phyloP scores from a whole-genome alignment of 1,140 invertebrate species.

The Drosophila pruinosa region DNA sequence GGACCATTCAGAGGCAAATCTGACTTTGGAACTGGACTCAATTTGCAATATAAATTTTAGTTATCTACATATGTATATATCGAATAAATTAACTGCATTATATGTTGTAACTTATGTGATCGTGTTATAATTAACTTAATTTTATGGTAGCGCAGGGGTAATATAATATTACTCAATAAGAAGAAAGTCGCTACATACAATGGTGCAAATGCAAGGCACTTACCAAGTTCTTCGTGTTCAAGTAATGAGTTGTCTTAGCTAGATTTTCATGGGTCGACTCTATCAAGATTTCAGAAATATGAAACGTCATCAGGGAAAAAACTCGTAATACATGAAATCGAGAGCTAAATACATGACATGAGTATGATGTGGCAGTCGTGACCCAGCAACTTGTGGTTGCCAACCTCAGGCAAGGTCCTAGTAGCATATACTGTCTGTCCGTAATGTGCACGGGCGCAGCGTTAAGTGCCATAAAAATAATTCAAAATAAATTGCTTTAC shows the following conservation, averaged over 20 bases:
- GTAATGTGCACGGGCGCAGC: constrained; percentile 39
- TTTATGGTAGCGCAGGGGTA: too few species aligned
- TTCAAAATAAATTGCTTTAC: constrained; percentile 82
- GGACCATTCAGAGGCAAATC: constrained; percentile 55
- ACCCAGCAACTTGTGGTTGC: constrained; percentile 32
- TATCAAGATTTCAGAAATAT: background rate
- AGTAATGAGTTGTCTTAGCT: background rate
- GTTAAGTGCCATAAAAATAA: constrained; percentile 82
- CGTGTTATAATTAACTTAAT: too few species aligned
- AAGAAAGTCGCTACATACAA: too few species aligned
- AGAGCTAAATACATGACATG: background rate
- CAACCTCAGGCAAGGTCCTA: constrained; percentile 8
- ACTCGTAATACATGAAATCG: background rate
- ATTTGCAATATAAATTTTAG: constrained; percentile 54
- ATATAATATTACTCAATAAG: too few species aligned
- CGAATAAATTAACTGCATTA: too few species aligned
- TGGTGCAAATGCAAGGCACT: too few species aligned
- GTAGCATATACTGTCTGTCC: background rate
- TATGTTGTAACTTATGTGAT: too few species aligned
- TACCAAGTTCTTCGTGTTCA: background rate
- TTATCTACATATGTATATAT: background rate
- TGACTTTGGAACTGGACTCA: constrained; percentile 49
- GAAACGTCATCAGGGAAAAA: background rate
- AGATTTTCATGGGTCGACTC: background rate
- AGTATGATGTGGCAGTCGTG: background rate